Conservation (phyloP, 2,113 vertebrate genomes). For the Labeo rohita region DNA sequence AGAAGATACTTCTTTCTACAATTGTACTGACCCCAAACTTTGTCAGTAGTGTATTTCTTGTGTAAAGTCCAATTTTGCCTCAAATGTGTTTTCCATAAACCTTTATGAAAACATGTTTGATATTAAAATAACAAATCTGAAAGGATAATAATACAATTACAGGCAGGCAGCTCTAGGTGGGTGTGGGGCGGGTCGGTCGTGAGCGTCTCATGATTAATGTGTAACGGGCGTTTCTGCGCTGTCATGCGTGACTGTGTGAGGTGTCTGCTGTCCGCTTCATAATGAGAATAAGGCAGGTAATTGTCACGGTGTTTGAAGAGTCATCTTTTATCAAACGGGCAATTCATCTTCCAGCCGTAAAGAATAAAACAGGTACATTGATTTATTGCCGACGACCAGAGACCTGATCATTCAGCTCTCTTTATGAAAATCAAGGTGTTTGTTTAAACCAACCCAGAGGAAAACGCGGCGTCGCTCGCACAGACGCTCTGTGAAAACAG, state of each 20-base stretch:
- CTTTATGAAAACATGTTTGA: background rate
- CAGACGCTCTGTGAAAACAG: background rate
- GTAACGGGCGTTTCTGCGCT: conserved; percentile 71
- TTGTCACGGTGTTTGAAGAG: conserved; percentile 77
- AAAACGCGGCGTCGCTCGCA: background rate
- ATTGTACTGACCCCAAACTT: background rate
- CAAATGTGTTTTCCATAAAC: background rate
- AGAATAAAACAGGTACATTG: conserved; percentile 70
- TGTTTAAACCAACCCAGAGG: background rate
- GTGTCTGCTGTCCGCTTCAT: conserved; percentile 69
- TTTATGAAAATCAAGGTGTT: conserved; percentile 53
- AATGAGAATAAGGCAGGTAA: conserved; percentile 83
- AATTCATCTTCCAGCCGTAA: conserved; percentile 76
- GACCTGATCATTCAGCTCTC: conserved; percentile 32
- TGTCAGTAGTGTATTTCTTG: background rate
- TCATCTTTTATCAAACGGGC: conserved; percentile 79
- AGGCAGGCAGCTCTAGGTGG: background rate
- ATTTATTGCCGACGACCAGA: conserved; percentile 55
- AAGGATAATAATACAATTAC: background rate
- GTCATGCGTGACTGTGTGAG: conserved; percentile 76
- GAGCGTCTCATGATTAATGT: conserved; percentile 38
- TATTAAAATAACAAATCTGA: background rate
- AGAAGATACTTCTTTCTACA: background rate
- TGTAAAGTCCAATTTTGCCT: background rate
- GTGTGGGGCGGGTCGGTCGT: background rate